Conservation (phyloP, 2,113 vertebrate genomes). For the Jacana jacana region DNA sequence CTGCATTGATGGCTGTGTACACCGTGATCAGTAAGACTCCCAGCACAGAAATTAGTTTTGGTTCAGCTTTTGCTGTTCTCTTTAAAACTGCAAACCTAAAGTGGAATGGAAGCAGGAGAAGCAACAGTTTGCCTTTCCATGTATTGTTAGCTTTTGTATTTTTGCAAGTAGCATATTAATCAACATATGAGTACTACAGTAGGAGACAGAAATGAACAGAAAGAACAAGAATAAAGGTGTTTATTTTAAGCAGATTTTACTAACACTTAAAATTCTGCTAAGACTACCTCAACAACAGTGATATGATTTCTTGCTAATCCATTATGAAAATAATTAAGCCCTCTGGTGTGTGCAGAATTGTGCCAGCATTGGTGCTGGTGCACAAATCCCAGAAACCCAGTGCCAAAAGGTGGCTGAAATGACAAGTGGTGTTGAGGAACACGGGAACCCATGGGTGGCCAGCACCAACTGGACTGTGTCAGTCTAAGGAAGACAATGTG, state of each 20-base stretch:
- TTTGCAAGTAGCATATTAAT: neutral
- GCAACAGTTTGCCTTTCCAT: neutral
- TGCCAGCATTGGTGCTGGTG: neutral
- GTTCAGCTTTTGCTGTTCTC: neutral
- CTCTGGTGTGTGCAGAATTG: neutral
- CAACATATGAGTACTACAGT: neutral
- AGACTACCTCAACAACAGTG: neutral
- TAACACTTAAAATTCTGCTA: neutral
- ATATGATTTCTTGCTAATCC: neutral
- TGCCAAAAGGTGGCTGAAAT: neutral
- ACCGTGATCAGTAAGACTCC: neutral
- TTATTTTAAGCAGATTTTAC: neutral
- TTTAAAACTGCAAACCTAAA: neutral
- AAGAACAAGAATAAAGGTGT: neutral
- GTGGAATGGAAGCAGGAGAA: neutral
- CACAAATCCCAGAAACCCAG: accelerated
- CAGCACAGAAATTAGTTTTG: neutral
- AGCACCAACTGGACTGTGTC: neutral
- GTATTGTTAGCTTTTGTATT: neutral
- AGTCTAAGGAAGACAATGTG: neutral
- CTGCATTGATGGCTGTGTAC: neutral
- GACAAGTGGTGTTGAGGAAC: neutral
- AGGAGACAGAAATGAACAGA: neutral
- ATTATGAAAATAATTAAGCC: neutral
- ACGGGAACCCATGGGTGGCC: accelerated